Base-by-base conservation (phyloP, 2,888 invertebrate species). In the Heteromyza rotundicornis region DNA sequence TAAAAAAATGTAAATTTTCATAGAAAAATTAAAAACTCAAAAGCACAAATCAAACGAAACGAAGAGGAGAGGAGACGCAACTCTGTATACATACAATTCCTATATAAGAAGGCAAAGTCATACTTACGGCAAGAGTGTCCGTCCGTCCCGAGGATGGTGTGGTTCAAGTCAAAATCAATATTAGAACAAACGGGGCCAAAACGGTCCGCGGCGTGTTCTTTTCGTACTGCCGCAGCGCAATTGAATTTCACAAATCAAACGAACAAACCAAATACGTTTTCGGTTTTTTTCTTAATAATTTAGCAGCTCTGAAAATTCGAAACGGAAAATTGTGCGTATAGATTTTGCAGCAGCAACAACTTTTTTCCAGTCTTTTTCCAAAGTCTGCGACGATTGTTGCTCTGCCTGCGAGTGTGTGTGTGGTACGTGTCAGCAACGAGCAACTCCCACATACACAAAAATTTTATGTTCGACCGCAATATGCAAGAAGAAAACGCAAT, bases 391-490 rank as follows among this genome's bases (percentile, higher is more conserved):
- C 20, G 47, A 47, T 47, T 47, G 47, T 47, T 47, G 47, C 47
- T 47, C 14, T 19, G 14, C 47, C 19, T 19, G 47, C 5, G 47
- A 5, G 47, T 50, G 44, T 54, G 54, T 59, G 44, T 65, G 32
- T 55, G 57, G 23, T 44, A 32, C 40, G 40, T 40, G 40, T n/a
- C 12, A 55, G 40, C 22, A 24, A 35, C 20, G 56, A 64, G 44
- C 24, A 57, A 62, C 64, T 66, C 65, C 66, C 62, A 63, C 64
- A 68, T 64, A 64, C 62, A 67, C 52, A 66, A 62, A 59, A 60
- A n/a, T n/a, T 57, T 49, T 40, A 32, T 51, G 35, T 20, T n/a
- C 40, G 40, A 40, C 40, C 40, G 40, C 40, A 40, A 40, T 40
- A 40, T 40, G 40, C 40, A 40, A 40, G 40, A 32, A 12, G 40